Conservation (phyloP, 2,888 invertebrate species). For the Philereme vetulata region DNA sequence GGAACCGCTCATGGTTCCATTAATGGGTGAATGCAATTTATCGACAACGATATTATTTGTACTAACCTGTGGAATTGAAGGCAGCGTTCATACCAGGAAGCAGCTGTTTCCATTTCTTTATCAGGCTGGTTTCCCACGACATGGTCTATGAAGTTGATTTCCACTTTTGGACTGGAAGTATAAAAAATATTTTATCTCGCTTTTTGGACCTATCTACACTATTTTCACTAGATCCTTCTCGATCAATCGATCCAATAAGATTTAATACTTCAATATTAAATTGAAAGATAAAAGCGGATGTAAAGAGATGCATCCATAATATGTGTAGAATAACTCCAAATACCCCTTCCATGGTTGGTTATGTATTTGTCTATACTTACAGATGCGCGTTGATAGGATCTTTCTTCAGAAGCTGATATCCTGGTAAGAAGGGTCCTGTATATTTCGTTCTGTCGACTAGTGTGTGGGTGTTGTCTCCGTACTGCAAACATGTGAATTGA, state of each 20-base stretch:
- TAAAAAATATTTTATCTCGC: not conserved
- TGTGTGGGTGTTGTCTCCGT: slow-evolving; percentile 98
- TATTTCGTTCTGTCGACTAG: slow-evolving; percentile 94
- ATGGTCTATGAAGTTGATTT: slow-evolving; percentile 96
- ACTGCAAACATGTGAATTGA: slow-evolving; percentile 80
- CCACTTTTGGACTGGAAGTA: slow-evolving; percentile 85
- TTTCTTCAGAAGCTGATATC: slow-evolving; percentile 83
- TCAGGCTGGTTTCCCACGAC: slow-evolving; percentile 99
- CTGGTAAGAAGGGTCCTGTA: slow-evolving; percentile 94
- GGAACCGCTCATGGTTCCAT: not conserved
- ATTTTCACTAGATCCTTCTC: no score
- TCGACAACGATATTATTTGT: not conserved
- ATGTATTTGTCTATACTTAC: slow-evolving; percentile 70
- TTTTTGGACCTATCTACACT: no score
- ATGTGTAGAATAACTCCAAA: no score
- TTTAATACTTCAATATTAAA: no score
- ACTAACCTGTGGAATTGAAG: slow-evolving; percentile 84
- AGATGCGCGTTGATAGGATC: slow-evolving; percentile 86
- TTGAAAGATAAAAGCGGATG: no score
- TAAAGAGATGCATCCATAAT: no score
- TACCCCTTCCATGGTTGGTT: no score
- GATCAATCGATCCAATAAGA: no score
- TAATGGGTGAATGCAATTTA: no score
- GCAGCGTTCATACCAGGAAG: slow-evolving; percentile 90
- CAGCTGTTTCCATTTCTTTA: slow-evolving; percentile 93